phyloP scores from a whole-genome alignment of 2,888 invertebrate genomes.

The Eurytoma californica region DNA sequence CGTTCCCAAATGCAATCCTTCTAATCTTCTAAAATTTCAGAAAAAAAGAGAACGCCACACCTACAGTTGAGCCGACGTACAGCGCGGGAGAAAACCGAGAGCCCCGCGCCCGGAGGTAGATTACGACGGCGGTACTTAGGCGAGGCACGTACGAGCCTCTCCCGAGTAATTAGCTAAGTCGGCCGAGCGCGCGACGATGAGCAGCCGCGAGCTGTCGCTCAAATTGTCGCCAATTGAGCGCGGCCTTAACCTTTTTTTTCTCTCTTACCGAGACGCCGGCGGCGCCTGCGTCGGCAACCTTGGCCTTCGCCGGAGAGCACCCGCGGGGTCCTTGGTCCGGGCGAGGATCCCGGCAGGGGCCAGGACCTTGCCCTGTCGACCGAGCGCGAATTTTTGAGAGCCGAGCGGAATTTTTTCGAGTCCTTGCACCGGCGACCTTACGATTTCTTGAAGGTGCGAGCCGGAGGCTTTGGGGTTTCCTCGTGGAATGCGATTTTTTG shows the following conservation, averaged over 20 bases:
- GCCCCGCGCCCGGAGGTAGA: too few species aligned
- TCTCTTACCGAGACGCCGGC: neutral
- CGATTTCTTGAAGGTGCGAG: too few species aligned
- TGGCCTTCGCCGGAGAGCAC: conserved; percentile 26
- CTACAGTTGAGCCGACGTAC: too few species aligned
- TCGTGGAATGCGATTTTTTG: too few species aligned
- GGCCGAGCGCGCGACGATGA: conserved; percentile 7
- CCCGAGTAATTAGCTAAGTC: conserved; percentile 31
- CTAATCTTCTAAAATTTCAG: too few species aligned
- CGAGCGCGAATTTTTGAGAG: too few species aligned
- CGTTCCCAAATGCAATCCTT: too few species aligned
- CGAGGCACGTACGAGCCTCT: neutral
- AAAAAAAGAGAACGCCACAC: too few species aligned
- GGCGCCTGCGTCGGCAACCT: neutral
- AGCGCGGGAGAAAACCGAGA: too few species aligned
- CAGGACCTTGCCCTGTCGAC: neutral
- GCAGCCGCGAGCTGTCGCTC: conserved; percentile 1
- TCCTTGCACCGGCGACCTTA: too few species aligned
- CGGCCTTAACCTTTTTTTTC: conserved; percentile 48
- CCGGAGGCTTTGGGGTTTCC: too few species aligned
- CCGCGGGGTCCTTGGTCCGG: neutral
- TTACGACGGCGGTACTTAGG: neutral
- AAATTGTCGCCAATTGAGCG: conserved; percentile 43
- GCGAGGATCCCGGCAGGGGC: neutral
- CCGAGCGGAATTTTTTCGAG: too few species aligned